A percentile compares a stretch with the other conserved stretches of the same genome.
Evolutionary conservation across 2,797 vertebrate genomes (phyloP).

Genomic region (Etheostoma nigrum): DNA sequence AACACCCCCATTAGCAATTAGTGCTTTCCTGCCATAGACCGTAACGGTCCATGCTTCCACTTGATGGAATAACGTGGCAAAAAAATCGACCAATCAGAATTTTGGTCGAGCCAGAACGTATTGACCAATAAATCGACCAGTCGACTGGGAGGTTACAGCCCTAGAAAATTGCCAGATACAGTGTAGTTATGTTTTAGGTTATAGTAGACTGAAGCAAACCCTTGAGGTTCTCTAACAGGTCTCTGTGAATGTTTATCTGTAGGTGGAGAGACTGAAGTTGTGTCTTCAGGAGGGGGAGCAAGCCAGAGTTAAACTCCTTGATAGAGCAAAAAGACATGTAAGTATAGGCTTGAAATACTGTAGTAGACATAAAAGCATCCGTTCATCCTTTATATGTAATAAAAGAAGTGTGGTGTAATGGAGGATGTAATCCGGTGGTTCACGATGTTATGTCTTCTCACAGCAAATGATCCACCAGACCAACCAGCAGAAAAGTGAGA

Average conservation of each 20-base stretch:
- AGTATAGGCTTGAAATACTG: slow-evolving; percentile 20
- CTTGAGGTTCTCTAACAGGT: neutral
- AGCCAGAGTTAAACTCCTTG: slow-evolving; percentile 77
- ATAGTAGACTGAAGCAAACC: neutral
- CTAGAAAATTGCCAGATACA: neutral
- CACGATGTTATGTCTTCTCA: slow-evolving; percentile 28
- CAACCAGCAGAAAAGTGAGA: slow-evolving; percentile 84
- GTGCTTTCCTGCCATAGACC: too few relatives aligned
- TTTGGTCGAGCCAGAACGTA: too few relatives aligned
- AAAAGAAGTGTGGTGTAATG: neutral
- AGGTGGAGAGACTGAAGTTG: slow-evolving; percentile 83
- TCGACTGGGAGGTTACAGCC: too few relatives aligned
- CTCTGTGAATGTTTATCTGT: neutral
- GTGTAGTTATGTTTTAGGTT: neutral
- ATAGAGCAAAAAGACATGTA: slow-evolving; percentile 86
- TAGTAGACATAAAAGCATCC: too few relatives aligned
- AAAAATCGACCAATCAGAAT: too few relatives aligned
- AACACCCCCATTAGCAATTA: too few relatives aligned
- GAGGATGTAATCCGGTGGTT: neutral
- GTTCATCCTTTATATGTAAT: neutral
- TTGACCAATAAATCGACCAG: too few relatives aligned
- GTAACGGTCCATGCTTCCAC: too few relatives aligned
- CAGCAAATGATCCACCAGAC: slow-evolving; percentile 83
- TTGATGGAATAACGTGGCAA: too few relatives aligned
- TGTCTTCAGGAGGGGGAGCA: slow-evolving; percentile 78